Evolutionary conservation across 2,113 vertebrate species (phyloP), one percentile per base, ranked within the genome.

Genomic region (Noctilio leporinus): DNA sequence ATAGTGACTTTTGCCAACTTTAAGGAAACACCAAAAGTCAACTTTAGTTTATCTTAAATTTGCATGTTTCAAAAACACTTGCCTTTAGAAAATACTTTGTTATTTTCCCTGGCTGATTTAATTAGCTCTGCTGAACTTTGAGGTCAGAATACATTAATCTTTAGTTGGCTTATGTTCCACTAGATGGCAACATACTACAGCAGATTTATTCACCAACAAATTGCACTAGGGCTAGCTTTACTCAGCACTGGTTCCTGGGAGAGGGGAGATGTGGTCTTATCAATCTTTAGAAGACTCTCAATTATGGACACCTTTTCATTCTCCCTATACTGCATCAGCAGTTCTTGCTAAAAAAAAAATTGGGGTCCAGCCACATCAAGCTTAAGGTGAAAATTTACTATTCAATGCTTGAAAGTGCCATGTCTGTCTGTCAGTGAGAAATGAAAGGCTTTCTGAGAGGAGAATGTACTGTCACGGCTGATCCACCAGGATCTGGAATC

Each of bases 101-200:
- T 11, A 3, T n/a, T 5, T 8, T 33, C 12, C 1, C 20, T 0
- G 1, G 69, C 24, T 28, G 8, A 62, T 38, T 38, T 0, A 26
- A 95, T 72, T 2, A 22, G 40, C 67, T 80, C 64, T 20, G 22
- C 4, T 43, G 43, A 86, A 59, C 20, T 57, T 3, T 33, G 51
- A 0, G 12, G 64, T 20, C 55, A 51, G 55, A 82, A 62, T 40
- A 40, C 28, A 80, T 62, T 83, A 10, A 70, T 82, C 45, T 70
- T 85, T 57, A 94, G 55, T 96, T 89, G 91, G 76, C 96, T 64
- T 86, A 57, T 35, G 59, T 53, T 90, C 97, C 97, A 96, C 97
- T 97, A 98, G 97, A 93, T 97, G 97, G 97, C 97, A 97, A 93
- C 95, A 96, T 78, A 92, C 91, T 59, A 96, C 95, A 97, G 86